These are phyloP conservation scores for Drosophila nannoptera DNA, from an alignment of 1,140 invertebrate genomes.

Conservation along the genomic window DNA sequence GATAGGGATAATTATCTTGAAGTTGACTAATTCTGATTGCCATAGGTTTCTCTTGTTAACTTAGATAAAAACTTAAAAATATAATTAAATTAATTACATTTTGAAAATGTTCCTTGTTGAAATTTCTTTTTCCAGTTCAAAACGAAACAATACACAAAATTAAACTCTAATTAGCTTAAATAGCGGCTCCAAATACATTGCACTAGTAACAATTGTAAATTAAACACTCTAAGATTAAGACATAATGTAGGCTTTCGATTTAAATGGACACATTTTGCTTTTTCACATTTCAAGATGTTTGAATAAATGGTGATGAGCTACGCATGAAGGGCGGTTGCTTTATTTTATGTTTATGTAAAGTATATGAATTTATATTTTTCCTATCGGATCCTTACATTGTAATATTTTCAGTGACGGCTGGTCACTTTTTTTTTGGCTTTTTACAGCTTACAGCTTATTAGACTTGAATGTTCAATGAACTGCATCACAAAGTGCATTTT, in stretches of 20 bases:
- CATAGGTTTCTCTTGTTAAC: not conserved
- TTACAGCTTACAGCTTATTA: too few species aligned
- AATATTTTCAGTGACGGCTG: too few species aligned
- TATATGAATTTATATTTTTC: not conserved
- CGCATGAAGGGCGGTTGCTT: not conserved
- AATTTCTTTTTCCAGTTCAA: conserved; percentile 2
- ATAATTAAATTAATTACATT: not conserved
- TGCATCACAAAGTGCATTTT: too few species aligned
- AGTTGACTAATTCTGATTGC: not conserved
- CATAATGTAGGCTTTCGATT: conserved; percentile 32
- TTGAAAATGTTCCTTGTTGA: conserved; percentile 1
- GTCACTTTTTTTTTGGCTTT: too few species aligned
- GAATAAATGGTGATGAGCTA: not conserved
- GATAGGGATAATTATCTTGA: not conserved
- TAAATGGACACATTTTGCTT: conserved; percentile 20
- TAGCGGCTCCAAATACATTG: conserved; percentile 52
- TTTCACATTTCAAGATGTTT: conserved; percentile 1
- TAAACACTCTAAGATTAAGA: conserved; percentile 26
- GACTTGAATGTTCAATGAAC: too few species aligned
- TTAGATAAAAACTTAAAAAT: not conserved
- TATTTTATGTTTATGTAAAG: not conserved
- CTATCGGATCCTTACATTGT: too few species aligned
- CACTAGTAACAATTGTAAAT: conserved; percentile 52
- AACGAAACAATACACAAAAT: conserved; percentile 24
- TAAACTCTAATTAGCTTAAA: conserved; percentile 33